These are phyloP conservation scores for Hypothenemus hampei DNA, from an alignment of 1,140 invertebrate species.

Conservation along the genomic window DNA sequence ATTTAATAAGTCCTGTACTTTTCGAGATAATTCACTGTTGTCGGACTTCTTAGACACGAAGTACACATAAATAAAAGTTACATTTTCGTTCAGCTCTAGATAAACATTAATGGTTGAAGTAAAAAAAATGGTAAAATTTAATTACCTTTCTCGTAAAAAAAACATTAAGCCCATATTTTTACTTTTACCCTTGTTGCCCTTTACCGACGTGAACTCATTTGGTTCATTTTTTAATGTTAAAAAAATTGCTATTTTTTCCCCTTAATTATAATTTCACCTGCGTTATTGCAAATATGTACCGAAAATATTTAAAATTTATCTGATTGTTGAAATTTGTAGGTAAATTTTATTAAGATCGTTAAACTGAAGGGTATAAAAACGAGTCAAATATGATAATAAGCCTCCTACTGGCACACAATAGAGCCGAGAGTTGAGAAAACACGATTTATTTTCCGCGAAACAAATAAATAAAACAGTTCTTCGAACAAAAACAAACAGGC, in stretches of 20 bases:
- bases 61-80: conserved; percentile 1
- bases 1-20: no score
- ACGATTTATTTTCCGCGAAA: background rate
- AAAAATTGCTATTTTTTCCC: background rate
- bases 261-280: no score
- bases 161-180: background rate
- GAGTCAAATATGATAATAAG: conserved; percentile 5
- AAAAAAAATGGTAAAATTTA: conserved; percentile 1
- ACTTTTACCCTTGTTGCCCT: background rate
- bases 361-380: no score
- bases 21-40: no score
- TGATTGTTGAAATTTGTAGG: no score
- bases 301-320: no score
- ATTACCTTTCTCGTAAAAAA: background rate
- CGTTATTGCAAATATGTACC: no score
- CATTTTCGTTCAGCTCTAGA: no score
- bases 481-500: conserved; percentile 9
- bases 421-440: background rate
- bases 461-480: conserved; percentile 14
- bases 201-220: background rate
- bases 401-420: conserved; percentile 11
- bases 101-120: background rate
- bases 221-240: background rate
- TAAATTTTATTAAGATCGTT: no score
- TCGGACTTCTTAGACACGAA: background rate